Evolutionary conservation across 1,140 invertebrate species (phyloP).

Genomic region (Drosophila repleta): DNA sequence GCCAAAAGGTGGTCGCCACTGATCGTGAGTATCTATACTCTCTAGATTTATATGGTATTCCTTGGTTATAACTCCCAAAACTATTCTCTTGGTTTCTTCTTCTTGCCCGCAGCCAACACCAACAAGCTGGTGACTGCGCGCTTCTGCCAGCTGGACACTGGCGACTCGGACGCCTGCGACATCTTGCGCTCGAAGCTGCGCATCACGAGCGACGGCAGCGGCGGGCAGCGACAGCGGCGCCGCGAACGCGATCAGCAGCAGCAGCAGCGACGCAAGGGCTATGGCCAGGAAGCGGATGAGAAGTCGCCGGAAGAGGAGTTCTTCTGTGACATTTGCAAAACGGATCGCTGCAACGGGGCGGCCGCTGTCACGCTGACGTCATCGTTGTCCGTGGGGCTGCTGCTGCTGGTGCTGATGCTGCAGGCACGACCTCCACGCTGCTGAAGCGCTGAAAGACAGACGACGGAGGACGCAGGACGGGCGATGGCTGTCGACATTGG

Average conservation of each 20-base stretch:
- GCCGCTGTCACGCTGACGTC: slow-evolving; percentile 55
- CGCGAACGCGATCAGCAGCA: slow-evolving; percentile 45
- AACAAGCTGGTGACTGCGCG: slow-evolving; percentile 71
- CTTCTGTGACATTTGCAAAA: slow-evolving; percentile 72
- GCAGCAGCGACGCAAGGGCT: slow-evolving; percentile 51
- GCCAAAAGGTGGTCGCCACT: slow-evolving; percentile 78
- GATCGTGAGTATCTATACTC: slow-evolving; percentile 79
- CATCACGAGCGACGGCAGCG: slow-evolving; percentile 35
- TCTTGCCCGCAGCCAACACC: slow-evolving; percentile 48
- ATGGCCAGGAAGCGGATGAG: slow-evolving; percentile 51
- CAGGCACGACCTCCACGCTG: slow-evolving; percentile 21
- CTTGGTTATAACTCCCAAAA: no score
- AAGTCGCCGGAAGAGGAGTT: slow-evolving; percentile 52
- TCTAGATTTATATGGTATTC: no score
- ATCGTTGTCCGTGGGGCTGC: slow-evolving; percentile 1
- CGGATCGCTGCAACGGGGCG: slow-evolving; percentile 71
- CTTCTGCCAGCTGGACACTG: slow-evolving; percentile 80
- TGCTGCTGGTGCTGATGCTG: slow-evolving; percentile 21
- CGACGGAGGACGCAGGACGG: neutral
- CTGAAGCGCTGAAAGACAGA: slow-evolving; percentile 35
- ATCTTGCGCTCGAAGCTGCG: slow-evolving; percentile 66
- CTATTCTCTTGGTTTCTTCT: neutral
- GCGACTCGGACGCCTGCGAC: slow-evolving; percentile 73
- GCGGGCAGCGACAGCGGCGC: slow-evolving; percentile 23
- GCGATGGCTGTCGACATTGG: slow-evolving; percentile 40